phyloP scores from a whole-genome alignment of 2,113 vertebrate genomes.

The Ammodytes dubius region DNA sequence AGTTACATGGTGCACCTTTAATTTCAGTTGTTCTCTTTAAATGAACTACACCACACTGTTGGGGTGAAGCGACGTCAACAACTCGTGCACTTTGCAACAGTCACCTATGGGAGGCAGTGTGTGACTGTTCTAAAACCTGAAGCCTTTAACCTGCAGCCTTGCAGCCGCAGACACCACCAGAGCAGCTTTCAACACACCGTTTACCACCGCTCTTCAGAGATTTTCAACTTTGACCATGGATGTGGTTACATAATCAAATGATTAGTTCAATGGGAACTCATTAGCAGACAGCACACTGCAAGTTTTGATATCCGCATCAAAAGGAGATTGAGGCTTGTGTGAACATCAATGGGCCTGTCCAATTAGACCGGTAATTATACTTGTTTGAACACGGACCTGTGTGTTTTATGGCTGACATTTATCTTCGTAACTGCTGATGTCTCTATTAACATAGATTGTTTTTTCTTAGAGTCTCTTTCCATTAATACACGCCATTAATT shows the following conservation, averaged over 20 bases:
- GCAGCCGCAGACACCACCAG: neutral
- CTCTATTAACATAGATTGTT: constrained; percentile 28
- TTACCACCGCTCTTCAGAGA: neutral
- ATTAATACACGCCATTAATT: constrained; percentile 34
- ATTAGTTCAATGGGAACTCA: constrained; percentile 15
- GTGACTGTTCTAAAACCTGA: constrained; percentile 43
- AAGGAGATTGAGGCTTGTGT: constrained; percentile 5
- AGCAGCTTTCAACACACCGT: constrained; percentile 17
- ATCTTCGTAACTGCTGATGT: constrained; percentile 27
- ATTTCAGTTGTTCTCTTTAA: constrained; percentile 33
- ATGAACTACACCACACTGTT: neutral
- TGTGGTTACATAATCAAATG: neutral
- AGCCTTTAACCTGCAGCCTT: neutral
- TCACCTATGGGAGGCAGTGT: constrained; percentile 74
- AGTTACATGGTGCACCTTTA: neutral
- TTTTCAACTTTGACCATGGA: constrained; percentile 5
- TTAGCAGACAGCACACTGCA: neutral
- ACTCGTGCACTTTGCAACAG: constrained; percentile 19
- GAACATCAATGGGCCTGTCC: constrained; percentile 12
- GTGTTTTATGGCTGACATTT: constrained; percentile 16
- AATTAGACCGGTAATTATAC: constrained; percentile 22
- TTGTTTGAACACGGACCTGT: constrained; percentile 27
- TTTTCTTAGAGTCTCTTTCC: constrained; percentile 34
- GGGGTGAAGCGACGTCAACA: neutral
- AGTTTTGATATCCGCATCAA: constrained; percentile 23